These are phyloP conservation scores for Danio tinwini DNA, from an alignment of 2,797 vertebrate genomes.

Conservation along the genomic window DNA sequence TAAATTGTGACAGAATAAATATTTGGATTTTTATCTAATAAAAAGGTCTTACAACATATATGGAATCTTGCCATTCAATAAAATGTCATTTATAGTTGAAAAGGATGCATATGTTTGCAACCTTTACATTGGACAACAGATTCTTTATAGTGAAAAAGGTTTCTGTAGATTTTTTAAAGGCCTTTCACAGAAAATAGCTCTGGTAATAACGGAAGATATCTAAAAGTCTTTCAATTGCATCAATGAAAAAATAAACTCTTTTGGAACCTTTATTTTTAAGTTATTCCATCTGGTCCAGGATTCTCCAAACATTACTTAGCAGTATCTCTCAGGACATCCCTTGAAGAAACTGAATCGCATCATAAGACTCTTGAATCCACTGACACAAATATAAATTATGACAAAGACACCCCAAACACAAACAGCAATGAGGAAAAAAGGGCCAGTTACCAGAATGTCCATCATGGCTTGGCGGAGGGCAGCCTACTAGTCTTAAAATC, in stretches of 20 bases:
- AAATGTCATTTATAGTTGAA: too few relatives aligned
- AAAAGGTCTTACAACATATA: too few relatives aligned
- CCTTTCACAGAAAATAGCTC: not conserved
- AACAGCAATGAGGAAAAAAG: slow-evolving; percentile 40
- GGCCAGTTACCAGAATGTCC: slow-evolving; percentile 79
- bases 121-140: not conserved
- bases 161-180: not conserved
- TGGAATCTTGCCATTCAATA: too few relatives aligned
- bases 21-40: not conserved
- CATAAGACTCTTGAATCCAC: not conserved
- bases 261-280: not conserved
- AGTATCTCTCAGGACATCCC: not conserved
- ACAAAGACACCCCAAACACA: slow-evolving; percentile 40
- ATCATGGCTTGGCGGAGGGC: slow-evolving; percentile 75
- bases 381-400: slow-evolving; percentile 31
- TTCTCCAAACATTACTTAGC: not conserved
- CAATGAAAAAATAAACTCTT: not conserved
- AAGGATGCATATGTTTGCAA: too few relatives aligned
- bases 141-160: not conserved
- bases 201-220: not conserved
- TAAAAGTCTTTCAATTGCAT: not conserved
- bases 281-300: not conserved
- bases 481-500: slow-evolving; percentile 73
- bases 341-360: not conserved
- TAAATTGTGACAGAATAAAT: not conserved